Conservation (phyloP, 2,797 vertebrate genomes). For the Poecile montanus region DNA sequence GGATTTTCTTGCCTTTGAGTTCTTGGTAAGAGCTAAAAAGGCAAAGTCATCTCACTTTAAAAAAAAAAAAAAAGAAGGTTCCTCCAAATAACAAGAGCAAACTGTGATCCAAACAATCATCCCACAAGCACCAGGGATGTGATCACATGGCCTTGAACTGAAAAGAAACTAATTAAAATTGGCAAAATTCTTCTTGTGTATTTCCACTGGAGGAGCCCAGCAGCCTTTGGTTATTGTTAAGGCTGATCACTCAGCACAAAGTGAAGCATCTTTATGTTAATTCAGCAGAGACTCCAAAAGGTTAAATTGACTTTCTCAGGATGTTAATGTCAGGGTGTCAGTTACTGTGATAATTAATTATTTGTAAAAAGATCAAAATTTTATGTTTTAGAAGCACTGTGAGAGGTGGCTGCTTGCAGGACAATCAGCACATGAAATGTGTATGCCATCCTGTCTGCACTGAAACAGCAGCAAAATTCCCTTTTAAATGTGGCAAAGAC, state of each 20-base stretch:
- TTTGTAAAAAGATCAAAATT: background rate
- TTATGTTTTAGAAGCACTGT: background rate
- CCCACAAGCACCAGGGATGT: background rate
- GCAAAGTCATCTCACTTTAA: rapidly evolving
- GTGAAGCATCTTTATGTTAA: background rate
- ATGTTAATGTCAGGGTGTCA: background rate
- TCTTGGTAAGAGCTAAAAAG: background rate
- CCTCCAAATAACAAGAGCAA: background rate
- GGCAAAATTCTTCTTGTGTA: background rate
- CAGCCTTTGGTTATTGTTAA: background rate
- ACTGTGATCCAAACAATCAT: background rate
- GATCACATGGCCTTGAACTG: background rate
- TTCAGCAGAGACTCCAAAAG: background rate
- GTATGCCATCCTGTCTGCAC: background rate
- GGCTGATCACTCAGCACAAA: background rate
- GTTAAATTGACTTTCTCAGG: background rate
- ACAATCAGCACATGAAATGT: background rate
- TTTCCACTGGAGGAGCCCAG: background rate
- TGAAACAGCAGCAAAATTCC: background rate
- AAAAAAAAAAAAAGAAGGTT: background rate
- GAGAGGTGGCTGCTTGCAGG: background rate
- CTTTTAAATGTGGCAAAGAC: background rate
- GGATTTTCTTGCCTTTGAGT: background rate
- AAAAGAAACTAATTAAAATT: background rate
- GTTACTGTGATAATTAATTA: background rate